phyloP scores from a whole-genome alignment of 1,140 invertebrate genomes.

The Drosophila lacertosa region DNA sequence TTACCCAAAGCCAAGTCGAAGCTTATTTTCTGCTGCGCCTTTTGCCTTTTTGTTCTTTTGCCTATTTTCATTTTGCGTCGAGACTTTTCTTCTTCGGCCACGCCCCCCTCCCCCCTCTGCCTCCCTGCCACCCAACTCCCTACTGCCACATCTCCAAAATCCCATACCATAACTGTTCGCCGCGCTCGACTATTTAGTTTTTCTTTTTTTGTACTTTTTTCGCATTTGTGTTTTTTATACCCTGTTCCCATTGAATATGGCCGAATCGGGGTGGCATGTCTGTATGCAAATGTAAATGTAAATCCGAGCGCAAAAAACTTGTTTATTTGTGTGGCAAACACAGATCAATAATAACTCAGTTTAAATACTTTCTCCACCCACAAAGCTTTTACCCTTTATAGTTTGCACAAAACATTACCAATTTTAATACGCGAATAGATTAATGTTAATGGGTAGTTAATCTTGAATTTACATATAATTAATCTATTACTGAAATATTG shows the following conservation, averaged over 20 bases:
- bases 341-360: too few species aligned
- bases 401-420: too few species aligned
- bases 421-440: too few species aligned
- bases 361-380: too few species aligned
- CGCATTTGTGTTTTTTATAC: constrained; percentile 8
- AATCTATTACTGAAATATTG: too few species aligned
- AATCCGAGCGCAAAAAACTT: too few species aligned
- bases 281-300: too few species aligned
- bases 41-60: constrained; percentile 52
- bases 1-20: constrained; percentile 75
- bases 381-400: too few species aligned
- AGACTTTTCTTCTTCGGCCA: constrained; percentile 36
- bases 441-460: too few species aligned
- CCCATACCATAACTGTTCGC: neutral
- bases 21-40: constrained; percentile 77
- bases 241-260: neutral
- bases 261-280: too few species aligned
- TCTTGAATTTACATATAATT: too few species aligned
- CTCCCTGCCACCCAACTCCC: neutral
- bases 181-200: constrained; percentile 18
- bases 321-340: too few species aligned
- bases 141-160: neutral
- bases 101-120: neutral
- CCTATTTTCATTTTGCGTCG: constrained; percentile 39
- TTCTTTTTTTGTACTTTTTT: constrained; percentile 7